phyloP scores from a whole-genome alignment of 2,113 vertebrate species.

The Misgurnus anguillicaudatus region DNA sequence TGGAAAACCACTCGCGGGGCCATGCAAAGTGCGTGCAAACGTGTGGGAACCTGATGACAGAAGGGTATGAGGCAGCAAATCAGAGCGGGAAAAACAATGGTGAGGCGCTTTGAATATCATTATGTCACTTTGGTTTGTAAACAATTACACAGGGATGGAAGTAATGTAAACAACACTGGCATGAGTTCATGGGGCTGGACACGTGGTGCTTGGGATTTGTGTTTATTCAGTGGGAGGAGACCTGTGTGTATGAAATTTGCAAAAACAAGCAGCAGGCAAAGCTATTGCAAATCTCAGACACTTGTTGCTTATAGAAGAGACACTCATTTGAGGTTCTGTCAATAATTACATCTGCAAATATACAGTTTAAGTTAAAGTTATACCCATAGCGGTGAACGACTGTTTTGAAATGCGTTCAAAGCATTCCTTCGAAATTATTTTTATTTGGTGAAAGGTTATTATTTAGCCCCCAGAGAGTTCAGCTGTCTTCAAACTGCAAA shows the following conservation, averaged over 20 bases:
- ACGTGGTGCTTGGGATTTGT: neutral
- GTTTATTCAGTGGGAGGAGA: slow-evolving; percentile 31
- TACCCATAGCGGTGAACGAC: neutral
- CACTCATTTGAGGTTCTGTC: neutral
- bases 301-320: neutral
- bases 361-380: slow-evolving; percentile 34
- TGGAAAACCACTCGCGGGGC: slow-evolving; percentile 20
- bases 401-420: slow-evolving; percentile 10
- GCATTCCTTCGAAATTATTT: slow-evolving; percentile 8
- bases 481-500: neutral
- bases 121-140: neutral
- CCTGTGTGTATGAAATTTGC: slow-evolving; percentile 4
- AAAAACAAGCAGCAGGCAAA: slow-evolving; percentile 10
- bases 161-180: neutral
- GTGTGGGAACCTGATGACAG: slow-evolving; percentile 30
- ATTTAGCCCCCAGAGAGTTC: slow-evolving; percentile 24
- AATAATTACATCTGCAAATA: slow-evolving; percentile 37
- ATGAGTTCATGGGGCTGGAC: neutral
- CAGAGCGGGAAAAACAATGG: neutral
- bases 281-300: neutral
- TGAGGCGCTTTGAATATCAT: neutral
- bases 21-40: slow-evolving; percentile 47
- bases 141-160: neutral
- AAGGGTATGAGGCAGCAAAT: slow-evolving; percentile 12
- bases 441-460: slow-evolving; percentile 19